Base-by-base conservation (phyloP, 2,888 invertebrate genomes). In the Mamestra brassicae region DNA sequence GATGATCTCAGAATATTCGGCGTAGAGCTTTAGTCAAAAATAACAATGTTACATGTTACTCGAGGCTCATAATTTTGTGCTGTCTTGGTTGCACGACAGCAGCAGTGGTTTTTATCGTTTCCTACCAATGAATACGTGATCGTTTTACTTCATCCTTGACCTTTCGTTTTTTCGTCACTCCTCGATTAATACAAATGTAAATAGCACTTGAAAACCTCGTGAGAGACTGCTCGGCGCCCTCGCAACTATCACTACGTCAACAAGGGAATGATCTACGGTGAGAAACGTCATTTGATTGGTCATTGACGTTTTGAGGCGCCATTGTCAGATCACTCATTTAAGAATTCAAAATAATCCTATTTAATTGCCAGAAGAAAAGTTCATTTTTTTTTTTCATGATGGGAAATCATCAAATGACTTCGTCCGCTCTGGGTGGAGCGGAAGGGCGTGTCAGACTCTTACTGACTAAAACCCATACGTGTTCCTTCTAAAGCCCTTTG, bases 1-100 rank as follows among this genome's bases (percentile, higher is more conserved):
- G 87, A 87, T 90, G 90, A 88, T 86, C 87, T 89, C 89, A 89
- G 80, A 86, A 81, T 72, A 83, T 89, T 87, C 83, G 86, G 74
- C 80, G 82, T 81, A 81, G 50, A 78, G 63, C 63, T 85, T 69
- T 67, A 67, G 66, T 83, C 82, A 78, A 82, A 85, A 86, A 86
- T 86, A 80, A 81, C 75, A 78, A 80, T 78, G 70, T 71, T 60
- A 60, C 60, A 55, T 67, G 54, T 71, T 74, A 45, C 57, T 68
- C 61, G 65, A 65, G 72, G 73, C 13, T 75, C 67, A 84, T 76
- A 63, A 78, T 74, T 76, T 86, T 75, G 55, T 71, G 67, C 55
- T 52, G 73, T 69, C 78, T 73, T 71, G 66, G 36, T 64, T 63
- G 50, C 47, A 71, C 38, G 75, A 80, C 42, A 66, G 66, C 52